Conservation (phyloP, 2,888 invertebrate species). For the Apodemia hepburni region DNA sequence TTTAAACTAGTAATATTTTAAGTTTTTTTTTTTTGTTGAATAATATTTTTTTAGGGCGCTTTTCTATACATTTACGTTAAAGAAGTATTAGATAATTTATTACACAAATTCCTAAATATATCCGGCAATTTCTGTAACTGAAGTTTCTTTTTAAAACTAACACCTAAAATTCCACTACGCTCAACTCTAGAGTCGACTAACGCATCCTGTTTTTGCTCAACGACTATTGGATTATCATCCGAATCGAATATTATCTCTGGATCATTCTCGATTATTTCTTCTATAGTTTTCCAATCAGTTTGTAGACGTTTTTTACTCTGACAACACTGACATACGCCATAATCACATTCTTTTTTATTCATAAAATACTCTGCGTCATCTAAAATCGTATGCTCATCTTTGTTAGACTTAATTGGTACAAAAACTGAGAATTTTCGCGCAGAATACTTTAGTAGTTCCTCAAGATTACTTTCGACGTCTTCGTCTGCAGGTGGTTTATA, state of each 20-base stretch:
- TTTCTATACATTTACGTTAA: constrained; percentile 34
- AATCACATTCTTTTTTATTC: constrained; percentile 68
- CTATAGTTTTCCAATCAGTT: constrained; percentile 65
- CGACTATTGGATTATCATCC: constrained; percentile 61
- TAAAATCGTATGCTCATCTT: constrained; percentile 56
- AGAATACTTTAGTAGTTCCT: constrained; percentile 58
- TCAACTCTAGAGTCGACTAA: constrained; percentile 32
- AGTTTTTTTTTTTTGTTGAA: neutral
- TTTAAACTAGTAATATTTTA: no score
- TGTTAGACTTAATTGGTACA: constrained; percentile 42
- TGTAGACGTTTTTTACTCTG: constrained; percentile 44
- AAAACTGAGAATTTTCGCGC: constrained; percentile 62
- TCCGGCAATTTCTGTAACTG: constrained; percentile 49
- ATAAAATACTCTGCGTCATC: constrained; percentile 63
- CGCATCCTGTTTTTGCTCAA: constrained; percentile 45
- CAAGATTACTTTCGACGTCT: constrained; percentile 45
- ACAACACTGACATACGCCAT: constrained; percentile 65
- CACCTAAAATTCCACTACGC: constrained; percentile 14
- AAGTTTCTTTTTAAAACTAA: constrained; percentile 39
- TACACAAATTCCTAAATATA: constrained; percentile 49
- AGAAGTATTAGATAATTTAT: constrained; percentile 46
- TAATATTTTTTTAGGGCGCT: constrained; percentile 18
- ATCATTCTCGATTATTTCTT: constrained; percentile 71
- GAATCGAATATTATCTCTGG: constrained; percentile 72
- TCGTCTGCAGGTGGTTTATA: constrained; percentile 32